These are phyloP conservation scores for Drosophila repletoides DNA, from an alignment of 1,140 invertebrate genomes.

Conservation along the genomic window DNA sequence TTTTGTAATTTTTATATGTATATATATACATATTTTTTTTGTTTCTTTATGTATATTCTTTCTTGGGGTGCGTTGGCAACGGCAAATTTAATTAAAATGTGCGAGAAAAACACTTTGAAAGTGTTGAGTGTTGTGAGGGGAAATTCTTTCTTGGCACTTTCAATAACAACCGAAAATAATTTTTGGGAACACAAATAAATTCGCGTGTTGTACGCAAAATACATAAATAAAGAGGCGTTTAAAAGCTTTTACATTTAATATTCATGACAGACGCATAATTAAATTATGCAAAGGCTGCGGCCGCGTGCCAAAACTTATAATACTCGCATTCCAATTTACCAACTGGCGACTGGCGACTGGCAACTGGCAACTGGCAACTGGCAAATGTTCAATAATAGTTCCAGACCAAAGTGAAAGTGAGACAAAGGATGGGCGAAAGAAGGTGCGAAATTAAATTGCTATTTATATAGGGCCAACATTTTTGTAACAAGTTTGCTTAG, in stretches of 20 bases:
- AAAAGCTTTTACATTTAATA: slow-evolving; percentile 72
- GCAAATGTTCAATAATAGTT: slow-evolving; percentile 66
- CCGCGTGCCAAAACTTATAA: slow-evolving; percentile 75
- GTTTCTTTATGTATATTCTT: background rate
- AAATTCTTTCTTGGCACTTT: slow-evolving; percentile 38
- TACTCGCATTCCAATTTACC: slow-evolving; percentile 70
- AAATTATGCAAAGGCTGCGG: slow-evolving; percentile 70
- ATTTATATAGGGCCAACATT: slow-evolving; percentile 21
- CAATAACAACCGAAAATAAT: slow-evolving; percentile 67
- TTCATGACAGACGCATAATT: slow-evolving; percentile 70
- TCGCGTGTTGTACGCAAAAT: slow-evolving; percentile 44
- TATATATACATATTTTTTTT: background rate
- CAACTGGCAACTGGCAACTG: too few relatives aligned
- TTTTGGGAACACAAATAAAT: slow-evolving; percentile 29
- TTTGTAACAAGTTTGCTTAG: slow-evolving; percentile 23
- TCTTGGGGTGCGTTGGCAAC: slow-evolving; percentile 1
- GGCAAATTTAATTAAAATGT: slow-evolving; percentile 37
- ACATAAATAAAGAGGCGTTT: slow-evolving; percentile 69
- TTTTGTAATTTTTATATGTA: slow-evolving; percentile 30
- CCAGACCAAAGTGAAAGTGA: slow-evolving; percentile 9
- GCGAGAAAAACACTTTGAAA: slow-evolving; percentile 30
- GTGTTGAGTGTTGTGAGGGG: slow-evolving; percentile 6
- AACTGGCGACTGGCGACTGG: too few relatives aligned
- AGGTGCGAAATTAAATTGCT: slow-evolving; percentile 24
- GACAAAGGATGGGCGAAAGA: background rate